Conservation (phyloP, 2,113 vertebrate species). For the Actenoides lindsayi region DNA sequence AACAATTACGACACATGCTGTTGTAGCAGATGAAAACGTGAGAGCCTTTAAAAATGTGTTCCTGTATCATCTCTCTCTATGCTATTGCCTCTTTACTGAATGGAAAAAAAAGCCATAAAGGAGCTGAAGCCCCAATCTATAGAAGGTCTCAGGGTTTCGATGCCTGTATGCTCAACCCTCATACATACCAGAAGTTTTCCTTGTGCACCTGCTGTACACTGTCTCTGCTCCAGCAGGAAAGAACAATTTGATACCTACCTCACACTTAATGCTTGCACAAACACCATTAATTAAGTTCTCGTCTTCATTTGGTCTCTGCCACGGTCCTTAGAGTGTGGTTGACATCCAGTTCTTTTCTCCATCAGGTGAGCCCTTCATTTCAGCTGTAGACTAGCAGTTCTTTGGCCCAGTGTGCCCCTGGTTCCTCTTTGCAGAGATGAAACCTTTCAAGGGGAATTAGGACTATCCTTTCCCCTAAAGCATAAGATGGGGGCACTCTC, state of each 20-base stretch:
- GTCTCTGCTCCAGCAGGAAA: not conserved
- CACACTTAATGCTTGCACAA: not conserved
- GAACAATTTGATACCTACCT: not conserved
- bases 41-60: not conserved
- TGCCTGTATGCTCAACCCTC: not conserved
- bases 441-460: not conserved
- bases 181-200: not conserved
- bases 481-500: not conserved
- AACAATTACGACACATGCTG: not conserved
- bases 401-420: not conserved
- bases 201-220: not conserved
- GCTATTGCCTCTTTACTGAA: not conserved
- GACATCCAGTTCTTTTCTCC: not conserved
- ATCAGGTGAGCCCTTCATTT: not conserved
- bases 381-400: not conserved
- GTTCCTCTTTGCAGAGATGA: not conserved
- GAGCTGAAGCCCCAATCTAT: not conserved
- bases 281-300: accelerated
- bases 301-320: not conserved
- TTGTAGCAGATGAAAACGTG: not conserved
- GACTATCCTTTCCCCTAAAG: not conserved
- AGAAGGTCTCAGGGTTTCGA: not conserved
- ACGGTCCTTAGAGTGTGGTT: accelerated
- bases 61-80: not conserved
- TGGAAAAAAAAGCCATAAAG: not conserved